Evolutionary conservation across 2,113 vertebrate species (phyloP), one percentile per base, ranked within the genome.

Genomic region (Sander lucioperca): DNA sequence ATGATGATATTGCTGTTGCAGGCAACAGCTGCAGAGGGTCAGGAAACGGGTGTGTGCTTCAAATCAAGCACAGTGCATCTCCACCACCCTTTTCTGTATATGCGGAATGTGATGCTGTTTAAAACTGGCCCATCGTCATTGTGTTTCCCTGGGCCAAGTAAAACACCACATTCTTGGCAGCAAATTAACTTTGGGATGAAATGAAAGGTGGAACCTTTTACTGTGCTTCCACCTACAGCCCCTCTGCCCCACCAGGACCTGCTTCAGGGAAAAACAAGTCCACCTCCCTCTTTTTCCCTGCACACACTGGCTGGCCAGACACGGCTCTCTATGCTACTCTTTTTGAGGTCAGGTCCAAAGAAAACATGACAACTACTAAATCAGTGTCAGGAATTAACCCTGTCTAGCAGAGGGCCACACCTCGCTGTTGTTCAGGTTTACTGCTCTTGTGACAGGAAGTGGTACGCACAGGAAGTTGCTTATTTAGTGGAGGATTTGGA

Each of bases 131-230:
- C 30, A 11, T 86, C 67, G 76, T 91, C 78, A 78, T 48, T 53
- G 62, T 73, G 48, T 39, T 79, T 69, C 76, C 76, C 80, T 14
- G 10, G 5, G 87, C 91, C 89, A 93, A 95, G 84, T 68, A 80
- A 91, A 95, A 95, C 88, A 95, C 33, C 61, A 84, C 80, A 92
- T 91, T 92, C 88, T 89, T 94, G 93, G 91, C 93, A 92, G 70
- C 68, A 79, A 86, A 88, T 85, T 84, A 82, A 92, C 85, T 91
- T 65, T 89, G 71, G 82, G 89, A 90, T 91, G 84, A 94, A 93
- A 92, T 77, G 56, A 89, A 90, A 94, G 93, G 91, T 87, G 91
- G 82, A 71, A 76, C 68, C 71, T 68, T 83, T 79, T 54, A 65
- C 62, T 71, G 33, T 54, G 83, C 89, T 88, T 92, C 86, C 85